These are phyloP conservation scores for Halocynthia aurantium DNA, from an alignment of 23 tunicate species.

Conservation along the genomic window DNA sequence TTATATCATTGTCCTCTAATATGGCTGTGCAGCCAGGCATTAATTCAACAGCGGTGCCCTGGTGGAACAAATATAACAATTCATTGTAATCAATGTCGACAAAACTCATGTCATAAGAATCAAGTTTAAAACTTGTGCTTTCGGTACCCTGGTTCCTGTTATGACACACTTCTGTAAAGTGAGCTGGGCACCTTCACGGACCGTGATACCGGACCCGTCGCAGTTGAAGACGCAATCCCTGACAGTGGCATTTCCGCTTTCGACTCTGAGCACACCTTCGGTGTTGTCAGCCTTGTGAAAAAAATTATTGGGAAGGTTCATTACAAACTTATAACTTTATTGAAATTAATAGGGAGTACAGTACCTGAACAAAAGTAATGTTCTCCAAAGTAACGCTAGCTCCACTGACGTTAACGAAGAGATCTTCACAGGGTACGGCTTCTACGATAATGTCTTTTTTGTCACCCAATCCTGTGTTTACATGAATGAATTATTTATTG, in stretches of 20 bases:
- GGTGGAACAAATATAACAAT: background rate
- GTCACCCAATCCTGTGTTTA: conserved; percentile 58
- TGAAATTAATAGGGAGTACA: background rate
- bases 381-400: conserved; percentile 67
- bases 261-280: conserved; percentile 83
- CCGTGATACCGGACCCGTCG: conserved; percentile 77
- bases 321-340: background rate
- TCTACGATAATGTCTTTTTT: conserved; percentile 66
- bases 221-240: conserved; percentile 58
- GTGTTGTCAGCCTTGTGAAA: conserved; percentile 59
- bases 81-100: background rate
- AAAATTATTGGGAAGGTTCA: background rate
- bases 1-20: conserved; percentile 56
- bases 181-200: conserved; percentile 64
- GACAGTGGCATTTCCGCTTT: conserved; percentile 77
- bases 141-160: conserved; percentile 41
- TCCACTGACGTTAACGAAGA: conserved; percentile 72
- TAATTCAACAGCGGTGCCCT: conserved; percentile 81
- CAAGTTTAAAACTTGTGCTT: background rate
- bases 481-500: too few relatives aligned
- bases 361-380: conserved; percentile 75
- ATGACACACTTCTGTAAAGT: conserved; percentile 40
- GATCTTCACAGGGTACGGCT: conserved; percentile 72
- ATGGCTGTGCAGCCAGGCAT: conserved; percentile 56
- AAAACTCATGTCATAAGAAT: background rate